Percentiles rank a stretch among this genome's conserved stretches.
phyloP scores from a whole-genome alignment of 1,140 invertebrate species.

The Helicoverpa armigera region DNA sequence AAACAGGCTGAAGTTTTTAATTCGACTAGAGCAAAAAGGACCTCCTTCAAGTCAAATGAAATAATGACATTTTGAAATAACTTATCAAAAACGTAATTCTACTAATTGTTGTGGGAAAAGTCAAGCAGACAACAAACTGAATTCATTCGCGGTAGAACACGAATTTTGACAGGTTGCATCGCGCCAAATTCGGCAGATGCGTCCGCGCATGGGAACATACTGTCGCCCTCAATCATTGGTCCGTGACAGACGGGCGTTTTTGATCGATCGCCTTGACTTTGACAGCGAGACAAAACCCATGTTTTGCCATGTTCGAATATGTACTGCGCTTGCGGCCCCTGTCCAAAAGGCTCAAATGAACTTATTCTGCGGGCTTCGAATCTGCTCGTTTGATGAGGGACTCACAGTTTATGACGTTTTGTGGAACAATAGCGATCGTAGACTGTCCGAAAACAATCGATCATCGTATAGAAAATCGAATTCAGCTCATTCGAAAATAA shows the following conservation, averaged over 20 bases:
- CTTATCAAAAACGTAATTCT: background rate
- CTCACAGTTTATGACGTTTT: conserved; percentile 41
- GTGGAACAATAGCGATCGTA: conserved; percentile 24
- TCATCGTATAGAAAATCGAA: conserved; percentile 13
- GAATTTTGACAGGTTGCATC: conserved; percentile 53
- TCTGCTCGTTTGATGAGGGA: conserved; percentile 26
- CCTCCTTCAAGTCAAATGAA: too few relatives aligned
- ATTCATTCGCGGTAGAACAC: conserved; percentile 41
- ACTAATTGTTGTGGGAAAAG: conserved; percentile 52
- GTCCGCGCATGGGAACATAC: conserved; percentile 44
- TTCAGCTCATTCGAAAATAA: too few relatives aligned
- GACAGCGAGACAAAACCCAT: conserved; percentile 57
- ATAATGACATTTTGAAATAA: background rate
- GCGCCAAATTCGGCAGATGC: conserved; percentile 70
- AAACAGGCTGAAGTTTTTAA: too few relatives aligned
- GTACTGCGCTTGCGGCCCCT: conserved; percentile 40
- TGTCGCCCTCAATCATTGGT: conserved; percentile 61
- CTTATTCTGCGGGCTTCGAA: conserved; percentile 36
- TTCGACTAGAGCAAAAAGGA: background rate
- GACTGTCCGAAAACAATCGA: conserved; percentile 8
- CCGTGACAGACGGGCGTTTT: conserved; percentile 59
- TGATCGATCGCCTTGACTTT: conserved; percentile 67
- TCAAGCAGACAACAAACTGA: conserved; percentile 5
- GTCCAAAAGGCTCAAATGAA: conserved; percentile 45
- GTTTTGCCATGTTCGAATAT: conserved; percentile 43